Evolutionary conservation across 1,140 invertebrate species (phyloP).

Genomic region (Oedothorax gibbosus): DNA sequence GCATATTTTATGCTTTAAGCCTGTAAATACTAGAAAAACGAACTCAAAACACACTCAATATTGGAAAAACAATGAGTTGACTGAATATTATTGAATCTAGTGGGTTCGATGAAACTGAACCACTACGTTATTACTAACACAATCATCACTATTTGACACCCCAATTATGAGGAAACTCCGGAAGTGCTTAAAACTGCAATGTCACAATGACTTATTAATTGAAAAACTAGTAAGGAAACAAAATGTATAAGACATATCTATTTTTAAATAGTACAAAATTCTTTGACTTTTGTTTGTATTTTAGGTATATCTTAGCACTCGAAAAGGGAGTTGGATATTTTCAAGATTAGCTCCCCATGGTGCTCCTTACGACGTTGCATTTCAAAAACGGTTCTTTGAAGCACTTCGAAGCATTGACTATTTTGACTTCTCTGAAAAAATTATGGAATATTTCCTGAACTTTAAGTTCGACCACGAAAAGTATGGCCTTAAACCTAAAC

Average conservation of each 20-base stretch:
- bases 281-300: not conserved
- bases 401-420: not conserved
- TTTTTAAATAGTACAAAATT: not conserved
- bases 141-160: too few relatives aligned
- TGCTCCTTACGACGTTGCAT: conserved; percentile 62
- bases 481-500: conserved; percentile 70
- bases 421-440: not conserved
- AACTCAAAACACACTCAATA: too few relatives aligned
- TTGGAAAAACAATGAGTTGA: too few relatives aligned
- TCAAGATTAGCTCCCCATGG: conserved; percentile 66
- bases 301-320: conserved; percentile 70
- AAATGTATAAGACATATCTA: too few relatives aligned
- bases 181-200: not conserved
- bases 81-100: too few relatives aligned
- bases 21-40: too few relatives aligned
- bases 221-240: conserved; percentile 55
- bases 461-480: conserved; percentile 70
- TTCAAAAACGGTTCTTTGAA: not conserved
- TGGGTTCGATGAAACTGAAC: too few relatives aligned
- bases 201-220: conserved; percentile 64
- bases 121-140: too few relatives aligned
- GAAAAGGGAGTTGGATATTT: conserved; percentile 70
- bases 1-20: too few relatives aligned
- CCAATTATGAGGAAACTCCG: not conserved
- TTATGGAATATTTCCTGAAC: conserved; percentile 59